phyloP scores from a whole-genome alignment of 1,140 invertebrate species.

The Bombus confusus region DNA sequence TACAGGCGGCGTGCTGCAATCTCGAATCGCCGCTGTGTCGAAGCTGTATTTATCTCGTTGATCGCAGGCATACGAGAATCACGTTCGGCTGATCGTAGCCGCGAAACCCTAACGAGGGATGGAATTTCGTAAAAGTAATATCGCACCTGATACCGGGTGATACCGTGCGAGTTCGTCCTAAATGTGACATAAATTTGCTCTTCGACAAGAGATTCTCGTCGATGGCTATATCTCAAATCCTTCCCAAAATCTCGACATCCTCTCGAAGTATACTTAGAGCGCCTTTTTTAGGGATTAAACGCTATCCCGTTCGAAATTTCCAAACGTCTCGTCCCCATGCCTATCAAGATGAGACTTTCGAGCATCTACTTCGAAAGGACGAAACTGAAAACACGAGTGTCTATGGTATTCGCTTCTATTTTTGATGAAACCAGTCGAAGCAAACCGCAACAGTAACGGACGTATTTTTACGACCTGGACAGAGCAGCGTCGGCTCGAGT shows the following conservation, averaged over 20 bases:
- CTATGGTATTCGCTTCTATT: conserved; percentile 19
- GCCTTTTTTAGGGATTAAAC: neutral
- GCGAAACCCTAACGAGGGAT: neutral
- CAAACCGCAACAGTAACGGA: conserved; percentile 21
- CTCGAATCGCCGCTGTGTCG: neutral
- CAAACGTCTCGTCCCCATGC: neutral
- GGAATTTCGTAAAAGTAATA: neutral
- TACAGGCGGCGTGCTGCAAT: neutral
- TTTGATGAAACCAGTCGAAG: neutral
- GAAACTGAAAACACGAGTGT: too few species aligned
- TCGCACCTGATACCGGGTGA: too few species aligned
- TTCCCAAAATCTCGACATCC: neutral
- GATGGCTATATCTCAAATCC: conserved; percentile 13
- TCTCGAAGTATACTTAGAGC: neutral
- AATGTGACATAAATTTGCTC: neutral
- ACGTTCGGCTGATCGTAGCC: neutral
- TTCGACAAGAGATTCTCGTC: neutral
- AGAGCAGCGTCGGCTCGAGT: conserved; percentile 9
- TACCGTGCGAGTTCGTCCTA: neutral
- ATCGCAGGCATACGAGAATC: neutral
- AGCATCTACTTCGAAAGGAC: neutral
- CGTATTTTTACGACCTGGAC: conserved; percentile 46
- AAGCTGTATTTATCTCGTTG: conserved; percentile 11
- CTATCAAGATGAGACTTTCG: neutral
- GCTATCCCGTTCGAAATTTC: neutral